These are phyloP conservation scores for Argyrosomus regius DNA, from an alignment of 2,797 vertebrate species.

Conservation along the genomic window DNA sequence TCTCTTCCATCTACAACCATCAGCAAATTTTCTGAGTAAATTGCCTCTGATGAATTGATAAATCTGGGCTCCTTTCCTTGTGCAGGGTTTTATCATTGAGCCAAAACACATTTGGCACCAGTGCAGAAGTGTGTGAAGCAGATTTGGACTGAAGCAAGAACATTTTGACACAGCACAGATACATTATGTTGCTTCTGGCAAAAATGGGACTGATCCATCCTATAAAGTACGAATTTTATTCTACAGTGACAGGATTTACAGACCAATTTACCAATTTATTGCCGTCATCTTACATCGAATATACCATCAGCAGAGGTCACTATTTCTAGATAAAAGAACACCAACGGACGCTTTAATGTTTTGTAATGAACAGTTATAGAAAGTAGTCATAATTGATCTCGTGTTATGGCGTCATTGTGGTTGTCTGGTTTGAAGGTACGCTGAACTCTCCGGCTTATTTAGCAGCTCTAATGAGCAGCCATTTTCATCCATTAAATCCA, in stretches of 20 bases:
- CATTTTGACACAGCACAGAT: constrained; percentile 26
- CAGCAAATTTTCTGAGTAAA: constrained; percentile 33
- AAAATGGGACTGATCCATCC: not conserved
- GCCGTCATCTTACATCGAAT: not conserved
- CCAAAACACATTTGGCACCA: constrained; percentile 39
- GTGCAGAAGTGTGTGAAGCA: constrained; percentile 5
- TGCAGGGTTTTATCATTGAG: constrained; percentile 19
- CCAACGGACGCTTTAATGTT: too few species aligned
- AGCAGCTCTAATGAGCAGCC: constrained; percentile 38
- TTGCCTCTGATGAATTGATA: constrained; percentile 28
- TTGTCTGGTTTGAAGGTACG: constrained; percentile 26
- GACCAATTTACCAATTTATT: not conserved
- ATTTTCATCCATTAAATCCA: constrained; percentile 46
- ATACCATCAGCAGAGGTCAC: not conserved
- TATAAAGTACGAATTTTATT: not conserved
- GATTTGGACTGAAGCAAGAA: not conserved
- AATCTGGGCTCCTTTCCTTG: constrained; percentile 1
- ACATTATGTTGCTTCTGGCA: not conserved
- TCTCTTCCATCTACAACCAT: constrained; percentile 31
- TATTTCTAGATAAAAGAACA: not conserved
- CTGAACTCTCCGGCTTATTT: constrained; percentile 34
- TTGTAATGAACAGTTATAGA: not conserved
- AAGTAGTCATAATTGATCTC: not conserved
- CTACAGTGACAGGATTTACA: not conserved
- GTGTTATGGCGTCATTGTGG: not conserved